These are phyloP conservation scores for Cygnus atratus DNA, from an alignment of 2,113 vertebrate genomes.

Conservation along the genomic window DNA sequence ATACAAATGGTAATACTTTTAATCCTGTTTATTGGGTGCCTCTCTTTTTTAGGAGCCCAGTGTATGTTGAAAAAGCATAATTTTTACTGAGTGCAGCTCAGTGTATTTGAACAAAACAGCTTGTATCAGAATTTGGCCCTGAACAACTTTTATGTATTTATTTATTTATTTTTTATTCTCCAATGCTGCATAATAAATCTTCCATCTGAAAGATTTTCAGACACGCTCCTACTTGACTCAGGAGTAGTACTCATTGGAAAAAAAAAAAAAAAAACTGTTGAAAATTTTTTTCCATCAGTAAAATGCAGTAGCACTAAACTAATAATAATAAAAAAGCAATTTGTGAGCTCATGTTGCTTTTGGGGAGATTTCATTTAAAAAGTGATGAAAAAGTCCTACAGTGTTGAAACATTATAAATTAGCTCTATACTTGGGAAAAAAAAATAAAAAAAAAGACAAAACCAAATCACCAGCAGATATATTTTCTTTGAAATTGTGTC, in stretches of 20 bases:
- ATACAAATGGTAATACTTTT: neutral
- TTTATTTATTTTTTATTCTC: neutral
- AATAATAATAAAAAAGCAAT: conserved; percentile 28
- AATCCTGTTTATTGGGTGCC: neutral
- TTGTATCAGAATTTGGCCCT: conserved; percentile 46
- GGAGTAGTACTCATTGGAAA: conserved; percentile 13
- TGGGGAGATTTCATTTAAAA: conserved; percentile 38
- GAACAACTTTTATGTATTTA: neutral
- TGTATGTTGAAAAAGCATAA: neutral
- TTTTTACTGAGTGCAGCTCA: neutral
- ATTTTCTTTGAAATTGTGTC: neutral
- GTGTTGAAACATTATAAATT: conserved; percentile 14
- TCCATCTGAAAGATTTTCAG: conserved; percentile 51
- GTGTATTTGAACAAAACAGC: neutral
- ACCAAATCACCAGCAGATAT: neutral
- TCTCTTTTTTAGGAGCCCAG: neutral
- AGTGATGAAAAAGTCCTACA: conserved; percentile 33
- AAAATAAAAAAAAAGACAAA: too few relatives aligned
- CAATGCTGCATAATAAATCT: conserved; percentile 59
- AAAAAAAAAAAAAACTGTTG: neutral
- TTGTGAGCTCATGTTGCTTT: conserved; percentile 59
- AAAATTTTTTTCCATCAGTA: neutral
- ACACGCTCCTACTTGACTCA: conserved; percentile 53
- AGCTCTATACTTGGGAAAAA: neutral
- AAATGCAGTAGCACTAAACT: neutral